phyloP scores from a whole-genome alignment of 2,888 invertebrate species.

The Rhorus exstirpatorius region DNA sequence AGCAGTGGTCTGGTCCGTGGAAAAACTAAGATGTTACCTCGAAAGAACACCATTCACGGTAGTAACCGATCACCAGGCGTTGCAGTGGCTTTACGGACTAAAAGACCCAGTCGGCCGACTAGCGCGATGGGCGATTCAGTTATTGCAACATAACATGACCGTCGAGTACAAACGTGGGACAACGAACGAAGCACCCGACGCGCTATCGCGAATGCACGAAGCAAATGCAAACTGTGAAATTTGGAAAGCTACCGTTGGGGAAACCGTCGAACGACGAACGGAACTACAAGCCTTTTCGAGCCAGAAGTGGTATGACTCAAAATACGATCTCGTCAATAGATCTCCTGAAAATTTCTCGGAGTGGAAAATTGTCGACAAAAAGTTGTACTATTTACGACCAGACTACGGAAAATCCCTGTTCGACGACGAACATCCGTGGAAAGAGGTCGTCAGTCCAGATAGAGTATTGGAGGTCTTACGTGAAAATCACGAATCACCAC shows the following conservation, averaged over 20 bases:
- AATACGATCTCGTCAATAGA: conserved; percentile 7
- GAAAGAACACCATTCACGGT: conserved; percentile 52
- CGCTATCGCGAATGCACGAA: conserved; percentile 58
- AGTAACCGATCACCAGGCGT: conserved; percentile 56
- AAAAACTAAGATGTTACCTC: conserved; percentile 58
- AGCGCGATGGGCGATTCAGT: conserved; percentile 64
- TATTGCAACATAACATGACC: conserved; percentile 48
- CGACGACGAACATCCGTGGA: conserved; percentile 25
- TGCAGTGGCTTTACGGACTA: conserved; percentile 49
- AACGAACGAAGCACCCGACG: conserved; percentile 65
- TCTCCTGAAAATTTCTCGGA: conserved; percentile 11
- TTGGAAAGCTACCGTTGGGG: not conserved
- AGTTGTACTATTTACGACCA: conserved; percentile 28
- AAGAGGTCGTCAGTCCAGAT: conserved; percentile 44
- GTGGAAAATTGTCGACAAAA: conserved; percentile 3
- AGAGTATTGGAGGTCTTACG: conserved; percentile 37
- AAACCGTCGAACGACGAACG: not conserved
- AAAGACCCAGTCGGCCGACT: conserved; percentile 51
- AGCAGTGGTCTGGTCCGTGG: conserved; percentile 58
- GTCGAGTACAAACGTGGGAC: conserved; percentile 62
- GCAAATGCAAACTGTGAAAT: conserved; percentile 11
- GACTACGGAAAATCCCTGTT: conserved; percentile 48
- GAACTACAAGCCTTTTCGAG: not conserved
- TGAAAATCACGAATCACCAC: conserved; percentile 56
- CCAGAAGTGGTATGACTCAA: conserved; percentile 6